These are phyloP conservation scores for Ips nitidus DNA, from an alignment of 1,140 invertebrate species.

Conservation along the genomic window DNA sequence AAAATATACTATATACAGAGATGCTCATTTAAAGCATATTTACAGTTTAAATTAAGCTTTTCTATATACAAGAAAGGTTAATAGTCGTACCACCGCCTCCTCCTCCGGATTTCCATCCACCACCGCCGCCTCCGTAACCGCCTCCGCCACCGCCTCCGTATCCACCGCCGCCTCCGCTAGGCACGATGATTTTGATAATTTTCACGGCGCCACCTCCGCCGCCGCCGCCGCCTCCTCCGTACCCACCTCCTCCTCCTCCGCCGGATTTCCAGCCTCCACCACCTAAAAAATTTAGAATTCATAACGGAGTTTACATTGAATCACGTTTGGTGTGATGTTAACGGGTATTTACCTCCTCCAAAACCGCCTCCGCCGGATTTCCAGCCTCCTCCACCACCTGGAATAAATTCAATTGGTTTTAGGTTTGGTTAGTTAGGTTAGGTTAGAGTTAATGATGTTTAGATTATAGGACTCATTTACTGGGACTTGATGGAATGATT, in stretches of 20 bases:
- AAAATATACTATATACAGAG: no score
- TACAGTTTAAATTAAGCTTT: no score
- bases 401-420: background rate
- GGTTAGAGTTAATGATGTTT: no score
- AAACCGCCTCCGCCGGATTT: slow-evolving; percentile 20
- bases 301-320: background rate
- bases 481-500: no score
- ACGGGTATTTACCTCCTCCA: background rate
- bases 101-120: slow-evolving; percentile 38
- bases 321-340: no score
- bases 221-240: slow-evolving; percentile 19
- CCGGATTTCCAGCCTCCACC: slow-evolving; percentile 17
- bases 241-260: slow-evolving; percentile 14
- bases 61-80: no score
- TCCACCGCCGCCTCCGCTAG: slow-evolving; percentile 15
- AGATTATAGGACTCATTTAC: no score
- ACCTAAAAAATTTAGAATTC: slow-evolving; percentile 12
- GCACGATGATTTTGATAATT: slow-evolving; percentile 17
- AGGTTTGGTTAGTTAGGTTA: background rate
- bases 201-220: slow-evolving; percentile 22
- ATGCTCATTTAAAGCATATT: no score
- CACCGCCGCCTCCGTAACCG: slow-evolving; percentile 25
- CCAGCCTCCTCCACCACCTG: slow-evolving; percentile 29
- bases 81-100: slow-evolving; percentile 14
- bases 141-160: slow-evolving; percentile 23